Percentiles rank a stretch among this genome's conserved stretches.
These are phyloP conservation scores for Penaeus chinensis DNA, from an alignment of 1,140 invertebrate genomes.

Conservation along the genomic window DNA sequence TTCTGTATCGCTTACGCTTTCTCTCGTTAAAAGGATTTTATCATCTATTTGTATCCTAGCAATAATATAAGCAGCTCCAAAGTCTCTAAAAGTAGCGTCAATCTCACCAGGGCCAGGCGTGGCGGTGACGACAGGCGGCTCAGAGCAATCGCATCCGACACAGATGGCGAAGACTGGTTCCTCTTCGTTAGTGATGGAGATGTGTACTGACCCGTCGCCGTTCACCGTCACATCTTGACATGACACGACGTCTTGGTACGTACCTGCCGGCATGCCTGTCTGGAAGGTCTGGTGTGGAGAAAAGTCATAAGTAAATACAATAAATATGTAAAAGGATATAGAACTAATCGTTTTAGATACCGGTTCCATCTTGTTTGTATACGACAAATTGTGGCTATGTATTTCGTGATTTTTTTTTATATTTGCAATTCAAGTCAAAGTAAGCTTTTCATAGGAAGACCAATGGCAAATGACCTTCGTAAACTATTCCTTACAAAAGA, in stretches of 20 bases:
- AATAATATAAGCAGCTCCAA: neutral
- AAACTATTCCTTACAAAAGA: too few species aligned
- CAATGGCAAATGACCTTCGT: too few species aligned
- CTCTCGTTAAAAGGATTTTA: too few species aligned
- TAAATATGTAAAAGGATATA: neutral
- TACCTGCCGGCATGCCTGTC: conserved; percentile 81
- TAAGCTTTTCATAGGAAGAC: too few species aligned
- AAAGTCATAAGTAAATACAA: neutral
- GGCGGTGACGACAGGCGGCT: conserved; percentile 51
- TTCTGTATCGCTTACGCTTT: neutral
- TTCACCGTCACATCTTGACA: conserved; percentile 72
- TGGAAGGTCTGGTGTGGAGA: conserved; percentile 69
- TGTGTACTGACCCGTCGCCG: conserved; percentile 65
- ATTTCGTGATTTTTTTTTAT: too few species aligned
- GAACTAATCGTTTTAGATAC: neutral
- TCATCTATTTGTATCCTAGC: neutral
- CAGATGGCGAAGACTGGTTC: conserved; percentile 66
- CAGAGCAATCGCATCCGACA: conserved; percentile 60
- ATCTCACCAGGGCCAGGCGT: conserved; percentile 51
- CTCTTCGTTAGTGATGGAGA: conserved; percentile 63
- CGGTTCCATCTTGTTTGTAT: neutral
- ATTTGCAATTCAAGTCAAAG: too few species aligned
- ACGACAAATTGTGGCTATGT: neutral
- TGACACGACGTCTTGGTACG: conserved; percentile 89
- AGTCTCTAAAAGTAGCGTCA: neutral